Conservation (phyloP, 2,797 vertebrate species). For the Catostomus latipinnis region DNA sequence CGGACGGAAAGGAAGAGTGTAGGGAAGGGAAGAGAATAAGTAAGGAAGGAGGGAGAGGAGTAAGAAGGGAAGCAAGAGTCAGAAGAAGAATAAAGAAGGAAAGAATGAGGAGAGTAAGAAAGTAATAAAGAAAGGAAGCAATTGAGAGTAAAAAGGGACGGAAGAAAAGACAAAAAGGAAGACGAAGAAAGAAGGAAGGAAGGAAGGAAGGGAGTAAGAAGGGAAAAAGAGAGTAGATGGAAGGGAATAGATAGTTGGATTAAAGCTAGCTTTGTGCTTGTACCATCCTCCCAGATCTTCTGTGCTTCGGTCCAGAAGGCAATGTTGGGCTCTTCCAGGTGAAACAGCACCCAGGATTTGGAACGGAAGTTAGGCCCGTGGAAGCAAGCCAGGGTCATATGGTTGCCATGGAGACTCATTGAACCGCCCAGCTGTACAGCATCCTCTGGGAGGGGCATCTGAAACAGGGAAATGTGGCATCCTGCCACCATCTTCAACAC, state of each 20-base stretch:
- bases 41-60: too few relatives aligned
- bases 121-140: too few relatives aligned
- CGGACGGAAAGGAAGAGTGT: too few relatives aligned
- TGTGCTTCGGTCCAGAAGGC: conserved; percentile 99
- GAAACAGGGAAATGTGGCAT: conserved; percentile 98
- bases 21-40: too few relatives aligned
- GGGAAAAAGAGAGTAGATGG: too few relatives aligned
- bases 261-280: conserved; percentile 36
- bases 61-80: too few relatives aligned
- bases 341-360: conserved; percentile 98
- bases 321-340: conserved; percentile 98
- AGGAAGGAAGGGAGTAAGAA: too few relatives aligned
- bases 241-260: not conserved
- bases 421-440: conserved; percentile 96
- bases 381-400: conserved; percentile 98
- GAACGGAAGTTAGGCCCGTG: conserved; percentile 98
- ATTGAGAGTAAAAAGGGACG: too few relatives aligned
- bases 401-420: conserved; percentile 98
- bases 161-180: too few relatives aligned
- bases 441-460: conserved; percentile 94
- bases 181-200: too few relatives aligned
- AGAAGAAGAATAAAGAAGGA: too few relatives aligned
- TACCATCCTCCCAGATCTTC: conserved; percentile 98
- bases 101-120: too few relatives aligned
- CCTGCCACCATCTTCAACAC: conserved; percentile 95